Evolutionary conservation across 2,797 vertebrate genomes (phyloP).

Genomic region (Lepidocolaptes lacrymiger): DNA sequence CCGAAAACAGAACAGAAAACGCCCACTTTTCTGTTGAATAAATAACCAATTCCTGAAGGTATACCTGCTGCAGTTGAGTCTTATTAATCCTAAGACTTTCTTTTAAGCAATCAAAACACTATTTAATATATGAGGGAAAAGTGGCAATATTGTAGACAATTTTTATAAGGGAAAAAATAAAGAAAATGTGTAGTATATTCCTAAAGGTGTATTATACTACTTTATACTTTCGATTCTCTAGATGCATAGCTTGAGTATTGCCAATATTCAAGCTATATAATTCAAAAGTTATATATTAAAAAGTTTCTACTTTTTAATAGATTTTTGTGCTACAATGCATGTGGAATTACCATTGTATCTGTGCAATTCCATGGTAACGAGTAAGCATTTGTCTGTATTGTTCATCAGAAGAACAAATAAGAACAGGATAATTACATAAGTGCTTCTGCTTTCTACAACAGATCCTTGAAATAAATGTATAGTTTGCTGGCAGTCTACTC

Average conservation of each 20-base stretch:
- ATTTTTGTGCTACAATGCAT: neutral
- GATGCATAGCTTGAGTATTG: neutral
- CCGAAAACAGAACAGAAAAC: too few relatives aligned
- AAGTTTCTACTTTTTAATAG: neutral
- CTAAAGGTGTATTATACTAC: neutral
- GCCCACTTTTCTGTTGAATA: constrained; percentile 27
- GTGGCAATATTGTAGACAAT: neutral
- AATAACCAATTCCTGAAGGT: constrained; percentile 13
- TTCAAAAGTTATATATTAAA: too few relatives aligned
- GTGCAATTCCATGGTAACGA: neutral
- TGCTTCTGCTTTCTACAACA: neutral
- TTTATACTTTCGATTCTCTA: neutral
- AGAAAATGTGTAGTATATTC: neutral
- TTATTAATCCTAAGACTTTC: neutral
- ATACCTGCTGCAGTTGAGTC: neutral
- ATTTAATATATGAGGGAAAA: neutral
- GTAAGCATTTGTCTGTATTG: neutral
- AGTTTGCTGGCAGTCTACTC: neutral
- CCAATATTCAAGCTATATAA: neutral
- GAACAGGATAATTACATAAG: neutral
- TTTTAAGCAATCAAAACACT: neutral
- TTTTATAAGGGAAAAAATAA: neutral
- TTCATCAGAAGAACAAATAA: neutral
- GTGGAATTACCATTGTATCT: neutral
- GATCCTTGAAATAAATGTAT: neutral